A percentile compares a stretch with the other conserved stretches of the same genome.
phyloP scores from a whole-genome alignment of 2,888 invertebrate species.

The Subacronicta megacephala region DNA sequence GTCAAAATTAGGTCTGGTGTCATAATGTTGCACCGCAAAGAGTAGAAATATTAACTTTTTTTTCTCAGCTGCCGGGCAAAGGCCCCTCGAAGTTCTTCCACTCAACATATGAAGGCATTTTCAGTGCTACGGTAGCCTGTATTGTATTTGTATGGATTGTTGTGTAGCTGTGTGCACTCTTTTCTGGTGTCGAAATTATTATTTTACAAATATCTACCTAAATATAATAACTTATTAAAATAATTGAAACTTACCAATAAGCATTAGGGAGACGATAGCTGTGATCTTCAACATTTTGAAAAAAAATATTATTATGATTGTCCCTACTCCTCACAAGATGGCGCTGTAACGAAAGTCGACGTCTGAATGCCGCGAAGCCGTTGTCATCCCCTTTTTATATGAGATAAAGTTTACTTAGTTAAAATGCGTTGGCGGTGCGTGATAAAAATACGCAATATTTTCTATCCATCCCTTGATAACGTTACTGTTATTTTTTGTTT shows the following conservation, averaged over 20 bases:
- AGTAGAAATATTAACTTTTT: too few relatives aligned
- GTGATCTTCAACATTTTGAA: conserved; percentile 78
- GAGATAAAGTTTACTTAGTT: conserved; percentile 64
- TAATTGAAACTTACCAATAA: conserved; percentile 76
- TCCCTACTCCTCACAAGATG: conserved; percentile 60
- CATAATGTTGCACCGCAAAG: too few relatives aligned
- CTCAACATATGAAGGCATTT: too few relatives aligned
- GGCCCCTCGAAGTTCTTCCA: too few relatives aligned
- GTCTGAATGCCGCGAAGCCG: conserved; percentile 61
- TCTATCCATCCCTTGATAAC: neutral
- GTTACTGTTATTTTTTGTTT: neutral
- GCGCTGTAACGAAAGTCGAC: conserved; percentile 51
- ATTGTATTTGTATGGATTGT: too few relatives aligned
- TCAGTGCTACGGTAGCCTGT: too few relatives aligned
- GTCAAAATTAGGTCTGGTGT: too few relatives aligned
- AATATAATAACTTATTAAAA: too few relatives aligned
- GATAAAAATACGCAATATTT: conserved; percentile 37
- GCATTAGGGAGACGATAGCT: conserved; percentile 77
- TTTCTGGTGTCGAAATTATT: too few relatives aligned
- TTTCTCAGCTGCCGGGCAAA: too few relatives aligned
- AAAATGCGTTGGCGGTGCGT: conserved; percentile 52
- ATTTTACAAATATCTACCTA: too few relatives aligned
- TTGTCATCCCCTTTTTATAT: conserved; percentile 73
- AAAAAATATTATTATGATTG: conserved; percentile 32
- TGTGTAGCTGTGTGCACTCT: too few relatives aligned